These are phyloP conservation scores for Neolamprologus falcicula DNA, from an alignment of 2,113 vertebrate genomes.

Conservation along the genomic window DNA sequence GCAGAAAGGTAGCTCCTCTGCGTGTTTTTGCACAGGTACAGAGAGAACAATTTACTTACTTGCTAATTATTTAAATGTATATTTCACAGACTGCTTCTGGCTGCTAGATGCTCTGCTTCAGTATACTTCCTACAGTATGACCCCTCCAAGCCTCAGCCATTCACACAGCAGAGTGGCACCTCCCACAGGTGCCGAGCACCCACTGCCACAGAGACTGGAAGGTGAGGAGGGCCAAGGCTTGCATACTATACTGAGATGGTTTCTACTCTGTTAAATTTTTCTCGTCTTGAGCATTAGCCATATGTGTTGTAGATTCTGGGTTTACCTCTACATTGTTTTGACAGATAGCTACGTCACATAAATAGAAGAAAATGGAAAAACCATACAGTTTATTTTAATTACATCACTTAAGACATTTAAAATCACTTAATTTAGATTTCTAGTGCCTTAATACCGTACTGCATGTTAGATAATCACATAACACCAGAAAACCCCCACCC, in stretches of 20 bases:
- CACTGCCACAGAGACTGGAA: constrained; percentile 88
- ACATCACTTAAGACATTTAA: background rate
- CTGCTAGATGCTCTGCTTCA: constrained; percentile 92
- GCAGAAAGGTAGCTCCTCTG: constrained; percentile 82
- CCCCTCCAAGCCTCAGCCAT: constrained; percentile 88
- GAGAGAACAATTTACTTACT: background rate
- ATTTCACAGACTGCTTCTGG: constrained; percentile 75
- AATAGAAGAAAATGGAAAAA: background rate
- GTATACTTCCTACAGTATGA: constrained; percentile 91
- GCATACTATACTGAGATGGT: rapidly evolving
- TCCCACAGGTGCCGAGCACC: constrained; percentile 70
- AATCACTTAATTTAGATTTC: background rate
- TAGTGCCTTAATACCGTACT: background rate
- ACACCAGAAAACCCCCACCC: rapidly evolving
- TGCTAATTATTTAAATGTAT: background rate
- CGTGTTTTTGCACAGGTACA: background rate
- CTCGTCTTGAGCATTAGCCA: background rate
- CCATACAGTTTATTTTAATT: background rate
- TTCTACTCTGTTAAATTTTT: background rate
- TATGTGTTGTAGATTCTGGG: background rate
- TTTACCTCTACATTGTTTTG: background rate
- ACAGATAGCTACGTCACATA: background rate
- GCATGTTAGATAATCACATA: background rate
- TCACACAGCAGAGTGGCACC: constrained; percentile 82
- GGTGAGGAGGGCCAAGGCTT: constrained; percentile 66